Evolutionary conservation across 37 sponge, comb jelly and placozoan species (phyloP).

Genomic region (Petrosia ficiformis): DNA sequence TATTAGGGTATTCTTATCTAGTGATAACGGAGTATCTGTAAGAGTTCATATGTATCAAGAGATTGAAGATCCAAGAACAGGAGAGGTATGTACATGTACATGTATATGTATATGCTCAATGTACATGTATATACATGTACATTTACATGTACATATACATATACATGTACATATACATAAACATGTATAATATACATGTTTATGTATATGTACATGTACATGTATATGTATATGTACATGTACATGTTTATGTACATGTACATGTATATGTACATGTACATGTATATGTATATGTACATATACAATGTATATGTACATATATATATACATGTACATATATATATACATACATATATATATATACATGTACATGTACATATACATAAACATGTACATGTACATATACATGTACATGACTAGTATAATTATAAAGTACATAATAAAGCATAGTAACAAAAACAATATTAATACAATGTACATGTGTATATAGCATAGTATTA

Average conservation of each 20-base stretch:
- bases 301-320: neutral
- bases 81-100: constrained; percentile 56
- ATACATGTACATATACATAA: constrained; percentile 6
- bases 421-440: too few relatives aligned
- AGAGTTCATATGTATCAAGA: constrained; percentile 85
- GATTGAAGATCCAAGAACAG: constrained; percentile 82
- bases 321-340: neutral
- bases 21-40: constrained; percentile 79
- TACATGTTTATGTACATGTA: constrained; percentile 8
- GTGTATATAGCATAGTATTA: too few relatives aligned
- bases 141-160: too few relatives aligned
- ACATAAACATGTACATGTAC: neutral
- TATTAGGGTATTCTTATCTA: constrained; percentile 84
- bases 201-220: too few relatives aligned
- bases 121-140: too few relatives aligned
- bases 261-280: constrained; percentile 12
- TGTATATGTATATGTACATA: neutral
- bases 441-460: too few relatives aligned
- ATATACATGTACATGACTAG: neutral
- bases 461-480: too few relatives aligned
- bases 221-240: neutral
- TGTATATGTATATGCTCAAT: neutral
- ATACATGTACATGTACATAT: neutral
- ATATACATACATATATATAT: constrained; percentile 8
- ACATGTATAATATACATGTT: too few relatives aligned